These are phyloP conservation scores for Harpagifer antarcticus DNA, from an alignment of 2,797 vertebrate species.

Conservation along the genomic window DNA sequence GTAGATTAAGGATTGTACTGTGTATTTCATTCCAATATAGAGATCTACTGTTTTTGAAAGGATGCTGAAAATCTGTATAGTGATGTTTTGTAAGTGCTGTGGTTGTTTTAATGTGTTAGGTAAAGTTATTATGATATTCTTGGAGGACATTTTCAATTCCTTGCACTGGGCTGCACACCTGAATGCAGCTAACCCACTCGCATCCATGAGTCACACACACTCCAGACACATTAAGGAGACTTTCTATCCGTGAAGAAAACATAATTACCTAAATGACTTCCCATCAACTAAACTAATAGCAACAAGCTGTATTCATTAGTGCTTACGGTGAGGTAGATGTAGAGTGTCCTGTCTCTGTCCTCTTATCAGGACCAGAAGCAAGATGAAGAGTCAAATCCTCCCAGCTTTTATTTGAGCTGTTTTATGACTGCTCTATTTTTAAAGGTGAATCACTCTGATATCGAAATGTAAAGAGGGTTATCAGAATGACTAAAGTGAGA, in stretches of 20 bases:
- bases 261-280: constrained; percentile 6
- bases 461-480: background rate
- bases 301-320: background rate
- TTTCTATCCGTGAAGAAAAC: constrained; percentile 1
- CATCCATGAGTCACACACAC: constrained; percentile 58
- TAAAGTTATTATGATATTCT: background rate
- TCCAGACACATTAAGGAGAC: constrained; percentile 19
- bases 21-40: background rate
- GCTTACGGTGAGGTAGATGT: background rate
- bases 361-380: constrained; percentile 43
- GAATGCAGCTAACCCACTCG: constrained; percentile 40
- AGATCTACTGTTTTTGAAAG: background rate
- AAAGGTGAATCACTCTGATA: constrained; percentile 22
- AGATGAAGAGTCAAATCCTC: constrained; percentile 51
- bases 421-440: constrained; percentile 30
- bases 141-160: constrained; percentile 17
- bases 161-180: constrained; percentile 28
- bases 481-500: background rate
- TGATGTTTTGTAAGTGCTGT: background rate
- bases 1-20: constrained; percentile 2
- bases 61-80: background rate
- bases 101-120: background rate
- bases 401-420: constrained; percentile 26
- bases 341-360: constrained; percentile 25
- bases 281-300: constrained; percentile 9